These are phyloP conservation scores for Phocides pigmalion DNA, from an alignment of 1,140 invertebrate genomes.

Conservation along the genomic window DNA sequence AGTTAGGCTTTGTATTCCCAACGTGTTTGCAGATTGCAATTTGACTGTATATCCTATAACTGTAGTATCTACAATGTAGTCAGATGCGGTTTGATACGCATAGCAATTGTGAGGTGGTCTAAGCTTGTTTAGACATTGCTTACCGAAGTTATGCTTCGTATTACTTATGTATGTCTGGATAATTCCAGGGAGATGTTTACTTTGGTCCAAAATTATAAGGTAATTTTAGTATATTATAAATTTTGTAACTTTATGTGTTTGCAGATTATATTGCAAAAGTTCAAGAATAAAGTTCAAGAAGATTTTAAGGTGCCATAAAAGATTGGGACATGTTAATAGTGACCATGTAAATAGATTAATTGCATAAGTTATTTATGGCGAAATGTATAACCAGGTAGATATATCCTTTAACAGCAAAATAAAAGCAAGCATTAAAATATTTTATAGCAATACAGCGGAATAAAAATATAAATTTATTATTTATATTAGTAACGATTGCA, in stretches of 20 bases:
- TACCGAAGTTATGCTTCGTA: background rate
- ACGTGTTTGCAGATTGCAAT: constrained; percentile 26
- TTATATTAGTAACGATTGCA: constrained; percentile 10
- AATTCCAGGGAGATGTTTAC: background rate
- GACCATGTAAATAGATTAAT: too few species aligned
- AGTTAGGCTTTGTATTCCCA: constrained; percentile 24
- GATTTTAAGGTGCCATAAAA: too few species aligned
- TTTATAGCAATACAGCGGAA: too few species aligned
- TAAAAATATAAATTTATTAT: constrained; percentile 8
- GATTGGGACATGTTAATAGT: too few species aligned
- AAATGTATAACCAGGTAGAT: too few species aligned
- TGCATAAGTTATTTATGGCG: too few species aligned
- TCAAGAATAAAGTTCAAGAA: too few species aligned
- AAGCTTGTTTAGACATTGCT: background rate
- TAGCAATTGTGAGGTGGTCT: background rate
- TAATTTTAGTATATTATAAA: too few species aligned
- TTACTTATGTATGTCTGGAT: background rate
- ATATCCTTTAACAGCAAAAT: too few species aligned
- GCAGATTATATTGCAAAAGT: too few species aligned
- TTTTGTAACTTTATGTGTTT: too few species aligned
- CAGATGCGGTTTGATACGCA: background rate
- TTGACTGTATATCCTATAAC: constrained; percentile 13
- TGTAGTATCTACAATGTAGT: background rate
- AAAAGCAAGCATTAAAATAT: too few species aligned
- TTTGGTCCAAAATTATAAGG: background rate